These are phyloP conservation scores for Perdita meconis DNA, from an alignment of 2,888 invertebrate species.

Conservation along the genomic window DNA sequence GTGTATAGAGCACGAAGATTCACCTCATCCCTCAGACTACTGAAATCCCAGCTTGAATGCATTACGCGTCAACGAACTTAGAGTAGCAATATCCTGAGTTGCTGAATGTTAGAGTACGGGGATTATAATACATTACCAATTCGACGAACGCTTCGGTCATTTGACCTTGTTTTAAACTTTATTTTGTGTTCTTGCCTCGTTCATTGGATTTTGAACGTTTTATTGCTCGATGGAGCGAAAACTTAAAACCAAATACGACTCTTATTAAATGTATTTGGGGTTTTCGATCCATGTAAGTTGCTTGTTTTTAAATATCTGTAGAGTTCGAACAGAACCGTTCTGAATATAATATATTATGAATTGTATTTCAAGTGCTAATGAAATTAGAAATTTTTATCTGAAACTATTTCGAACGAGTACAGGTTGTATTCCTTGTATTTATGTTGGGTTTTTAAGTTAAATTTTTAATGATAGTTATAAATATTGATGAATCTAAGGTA, in stretches of 20 bases:
- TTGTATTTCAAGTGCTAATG: neutral
- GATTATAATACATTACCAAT: conserved; percentile 84
- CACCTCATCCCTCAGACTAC: conserved; percentile 69
- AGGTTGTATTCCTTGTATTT: neutral
- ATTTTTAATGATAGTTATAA: neutral
- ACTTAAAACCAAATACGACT: conserved; percentile 14
- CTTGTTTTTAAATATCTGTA: neutral
- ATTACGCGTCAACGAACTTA: conserved; percentile 83
- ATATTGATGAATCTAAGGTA: neutral
- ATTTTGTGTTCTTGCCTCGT: conserved; percentile 65
- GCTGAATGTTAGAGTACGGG: conserved; percentile 75
- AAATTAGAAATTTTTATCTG: neutral
- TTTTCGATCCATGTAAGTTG: neutral
- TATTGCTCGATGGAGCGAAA: conserved; percentile 1
- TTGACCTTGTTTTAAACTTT: conserved; percentile 78
- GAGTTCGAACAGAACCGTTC: neutral
- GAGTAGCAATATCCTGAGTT: conserved; percentile 84
- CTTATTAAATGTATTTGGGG: conserved; percentile 9
- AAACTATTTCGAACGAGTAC: neutral
- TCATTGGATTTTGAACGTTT: conserved; percentile 54
- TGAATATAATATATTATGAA: neutral
- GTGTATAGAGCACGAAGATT: conserved; percentile 54
- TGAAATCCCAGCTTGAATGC: conserved; percentile 82
- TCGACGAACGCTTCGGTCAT: conserved; percentile 77
- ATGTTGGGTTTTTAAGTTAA: neutral